Percentiles rank a stretch among this genome's conserved stretches.
phyloP scores from a whole-genome alignment of 2,888 invertebrate species.

The Eupelmus urozonus region DNA sequence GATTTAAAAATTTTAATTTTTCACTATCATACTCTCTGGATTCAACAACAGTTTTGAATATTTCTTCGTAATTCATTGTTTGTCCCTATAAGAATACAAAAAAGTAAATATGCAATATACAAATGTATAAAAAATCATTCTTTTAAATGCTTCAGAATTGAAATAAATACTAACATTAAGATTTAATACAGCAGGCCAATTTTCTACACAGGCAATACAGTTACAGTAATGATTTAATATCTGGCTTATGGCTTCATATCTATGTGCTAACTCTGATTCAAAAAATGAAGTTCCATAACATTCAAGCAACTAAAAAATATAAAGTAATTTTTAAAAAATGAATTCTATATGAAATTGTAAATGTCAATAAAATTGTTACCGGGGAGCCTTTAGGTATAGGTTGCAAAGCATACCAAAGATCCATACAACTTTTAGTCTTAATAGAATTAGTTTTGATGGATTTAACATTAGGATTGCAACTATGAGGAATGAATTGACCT shows the following conservation, averaged over 20 bases:
- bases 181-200: constrained; percentile 80
- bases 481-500: constrained; percentile 86
- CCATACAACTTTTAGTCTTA: too few relatives aligned
- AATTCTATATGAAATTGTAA: not conserved
- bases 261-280: constrained; percentile 75
- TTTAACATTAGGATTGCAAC: constrained; percentile 90
- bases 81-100: constrained; percentile 15
- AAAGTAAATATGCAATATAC: not conserved
- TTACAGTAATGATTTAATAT: constrained; percentile 78
- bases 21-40: constrained; percentile 20
- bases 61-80: not conserved
- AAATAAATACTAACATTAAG: constrained; percentile 1
- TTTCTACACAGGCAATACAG: constrained; percentile 85
- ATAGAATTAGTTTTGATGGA: constrained; percentile 74
- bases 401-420: constrained; percentile 81
- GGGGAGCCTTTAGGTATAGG: constrained; percentile 83
- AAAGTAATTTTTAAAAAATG: not conserved
- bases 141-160: not conserved
- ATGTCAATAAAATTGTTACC: constrained; percentile 16
- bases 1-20: constrained; percentile 19
- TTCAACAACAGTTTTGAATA: constrained; percentile 13
- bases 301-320: constrained; percentile 31
- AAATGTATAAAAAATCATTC: not conserved
- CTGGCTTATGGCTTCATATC: constrained; percentile 64
- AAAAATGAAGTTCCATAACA: constrained; percentile 39